Evolutionary conservation across 2,113 vertebrate genomes (phyloP).

Genomic region (Rhombomys opimus): DNA sequence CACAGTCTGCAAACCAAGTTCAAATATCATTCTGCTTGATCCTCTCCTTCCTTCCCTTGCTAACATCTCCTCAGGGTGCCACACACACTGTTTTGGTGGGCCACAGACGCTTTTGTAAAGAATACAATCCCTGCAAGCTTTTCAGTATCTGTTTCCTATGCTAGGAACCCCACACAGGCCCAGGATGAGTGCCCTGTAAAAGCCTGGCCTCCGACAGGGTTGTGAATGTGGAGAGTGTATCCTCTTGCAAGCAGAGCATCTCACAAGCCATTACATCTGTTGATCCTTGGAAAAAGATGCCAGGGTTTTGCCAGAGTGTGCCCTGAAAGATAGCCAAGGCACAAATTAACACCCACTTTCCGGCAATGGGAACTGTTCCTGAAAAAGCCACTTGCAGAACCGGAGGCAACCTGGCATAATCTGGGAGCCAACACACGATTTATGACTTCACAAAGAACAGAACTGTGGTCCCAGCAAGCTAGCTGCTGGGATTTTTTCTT

Average conservation of each 20-base stretch:
- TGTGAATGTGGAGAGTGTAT: not conserved
- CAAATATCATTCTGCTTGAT: not conserved
- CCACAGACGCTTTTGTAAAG: not conserved
- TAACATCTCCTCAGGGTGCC: not conserved
- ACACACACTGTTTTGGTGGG: not conserved
- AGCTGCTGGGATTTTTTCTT: conserved; percentile 63
- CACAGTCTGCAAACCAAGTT: not conserved
- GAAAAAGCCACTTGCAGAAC: conserved; percentile 69
- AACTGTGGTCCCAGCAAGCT: conserved; percentile 45
- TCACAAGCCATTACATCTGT: conserved; percentile 30
- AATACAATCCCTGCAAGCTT: not conserved
- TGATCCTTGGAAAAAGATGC: conserved; percentile 47
- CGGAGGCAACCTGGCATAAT: conserved; percentile 68
- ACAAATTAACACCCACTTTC: conserved; percentile 69
- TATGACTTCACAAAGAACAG: conserved; percentile 68
- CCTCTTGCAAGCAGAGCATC: conserved; percentile 3
- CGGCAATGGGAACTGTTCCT: conserved; percentile 49
- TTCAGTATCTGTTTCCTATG: not conserved
- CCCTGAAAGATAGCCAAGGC: conserved; percentile 72
- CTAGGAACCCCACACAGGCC: not conserved
- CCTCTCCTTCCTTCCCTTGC: not conserved
- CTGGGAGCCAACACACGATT: conserved; percentile 60
- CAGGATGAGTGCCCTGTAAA: not conserved
- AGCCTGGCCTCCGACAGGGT: not conserved
- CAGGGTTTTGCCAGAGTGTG: conserved; percentile 51